A percentile compares a stretch with the other conserved stretches of the same genome.
Conservation (phyloP, 2,113 vertebrate genomes). For the Petaurus breviceps region DNA sequence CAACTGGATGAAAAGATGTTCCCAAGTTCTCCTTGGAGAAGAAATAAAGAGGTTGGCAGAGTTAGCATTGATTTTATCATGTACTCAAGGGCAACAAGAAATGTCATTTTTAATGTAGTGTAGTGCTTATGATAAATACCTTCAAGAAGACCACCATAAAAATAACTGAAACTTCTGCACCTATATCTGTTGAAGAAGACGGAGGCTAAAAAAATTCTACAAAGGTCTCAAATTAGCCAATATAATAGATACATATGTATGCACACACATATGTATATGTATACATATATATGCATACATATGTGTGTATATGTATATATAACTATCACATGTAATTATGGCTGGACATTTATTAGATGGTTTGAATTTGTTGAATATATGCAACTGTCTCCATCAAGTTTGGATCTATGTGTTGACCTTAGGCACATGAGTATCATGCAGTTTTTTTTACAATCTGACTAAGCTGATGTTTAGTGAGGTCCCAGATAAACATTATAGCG, state of each 20-base stretch:
- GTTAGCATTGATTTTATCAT: not conserved
- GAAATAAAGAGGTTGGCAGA: not conserved
- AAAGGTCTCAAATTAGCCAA: not conserved
- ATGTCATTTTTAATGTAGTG: not conserved
- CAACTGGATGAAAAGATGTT: not conserved
- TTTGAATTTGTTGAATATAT: not conserved
- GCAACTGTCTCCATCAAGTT: not conserved
- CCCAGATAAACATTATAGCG: not conserved
- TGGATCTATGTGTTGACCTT: not conserved
- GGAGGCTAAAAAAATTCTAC: not conserved
- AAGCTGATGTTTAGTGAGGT: not conserved
- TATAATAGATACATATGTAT: not conserved
- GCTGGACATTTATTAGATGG: not conserved
- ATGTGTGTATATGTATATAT: not conserved
- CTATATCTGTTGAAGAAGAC: not conserved
- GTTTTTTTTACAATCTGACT: not conserved
- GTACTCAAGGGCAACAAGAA: not conserved
- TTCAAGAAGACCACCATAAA: not conserved
- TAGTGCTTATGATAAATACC: not conserved
- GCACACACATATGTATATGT: too few species aligned
- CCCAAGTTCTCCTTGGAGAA: not conserved
- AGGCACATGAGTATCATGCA: not conserved
- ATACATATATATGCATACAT: too few species aligned
- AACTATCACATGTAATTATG: not conserved
- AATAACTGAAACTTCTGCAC: not conserved